Conservation (phyloP, 2,113 vertebrate species). For the Colaptes auratus region DNA sequence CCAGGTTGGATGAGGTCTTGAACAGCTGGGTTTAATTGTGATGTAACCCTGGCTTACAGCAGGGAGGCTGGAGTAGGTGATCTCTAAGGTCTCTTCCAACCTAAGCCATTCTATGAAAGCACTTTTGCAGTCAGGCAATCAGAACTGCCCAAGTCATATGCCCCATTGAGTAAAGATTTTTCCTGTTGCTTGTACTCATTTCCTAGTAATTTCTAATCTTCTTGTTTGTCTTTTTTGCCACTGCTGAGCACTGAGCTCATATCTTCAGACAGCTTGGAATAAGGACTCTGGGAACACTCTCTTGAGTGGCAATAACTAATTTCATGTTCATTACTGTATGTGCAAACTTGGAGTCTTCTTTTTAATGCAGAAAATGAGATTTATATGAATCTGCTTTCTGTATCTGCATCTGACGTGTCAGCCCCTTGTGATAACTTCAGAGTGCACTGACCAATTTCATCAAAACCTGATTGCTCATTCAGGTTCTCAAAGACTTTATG, state of each 20-base stretch:
- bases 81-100: no score
- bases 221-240: neutral
- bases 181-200: neutral
- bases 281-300: neutral
- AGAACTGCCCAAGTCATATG: neutral
- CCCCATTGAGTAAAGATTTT: neutral
- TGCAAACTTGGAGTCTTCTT: neutral
- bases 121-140: neutral
- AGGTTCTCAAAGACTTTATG: neutral
- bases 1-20: no score
- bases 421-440: neutral
- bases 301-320: neutral
- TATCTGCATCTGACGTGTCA: neutral
- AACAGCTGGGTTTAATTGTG: no score
- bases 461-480: neutral
- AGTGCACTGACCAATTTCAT: neutral
- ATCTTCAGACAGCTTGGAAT: neutral
- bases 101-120: no score
- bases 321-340: neutral
- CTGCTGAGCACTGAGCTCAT: neutral
- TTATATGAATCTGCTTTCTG: neutral
- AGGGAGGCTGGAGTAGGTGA: no score
- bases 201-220: neutral
- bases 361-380: constrained; percentile 26
- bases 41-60: no score